Evolutionary conservation across 2,797 vertebrate genomes (phyloP), one percentile per base, ranked within the genome.

Genomic region (Hydrolagus colliei): DNA sequence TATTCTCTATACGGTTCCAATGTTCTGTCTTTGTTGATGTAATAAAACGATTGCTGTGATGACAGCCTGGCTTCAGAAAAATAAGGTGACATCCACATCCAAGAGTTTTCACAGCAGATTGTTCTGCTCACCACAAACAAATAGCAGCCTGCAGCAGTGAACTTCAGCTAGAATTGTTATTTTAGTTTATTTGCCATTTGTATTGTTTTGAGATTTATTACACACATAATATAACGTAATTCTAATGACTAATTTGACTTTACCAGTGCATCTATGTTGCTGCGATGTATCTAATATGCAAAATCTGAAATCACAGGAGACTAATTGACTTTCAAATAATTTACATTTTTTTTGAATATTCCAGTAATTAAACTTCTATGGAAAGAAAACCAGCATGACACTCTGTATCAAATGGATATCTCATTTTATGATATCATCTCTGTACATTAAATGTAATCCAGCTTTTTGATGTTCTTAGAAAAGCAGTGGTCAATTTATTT

Each of bases 211-310:
- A 67, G 67, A 32, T 82, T 82, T 32, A 68, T 82, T 82, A 82
- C 41, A 52, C 2, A 52, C 41, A 35, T 16, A 41, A 35, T 68
- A 67, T 67, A 41, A 71, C 68, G 13, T 84, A 18, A n/a, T 84
- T 84, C 71, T 84, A 84, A 71, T 41, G 68, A 71, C 65, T 71
- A 84, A 71, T 84, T 84, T 84, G 79, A 63, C 52, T 84, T 84
- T 52, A 67, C 67, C 79, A 71, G 67, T 22, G 11, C 67, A 84
- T 82, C 8, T 82, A 67, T 41, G 79, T 41, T 32, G 67, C 68
- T 71, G 79, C 65, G 68, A 35, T 71, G 20, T 20, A 41, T n/a
- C 20, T 68, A 84, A 84, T 68, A 71, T 10, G 10, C 14, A 20
- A 84, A 71, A 63, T 52, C 79, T 84, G 67, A 84, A 71, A 71